Conservation (phyloP, 2,797 vertebrate genomes). For the Merluccius polli region DNA sequence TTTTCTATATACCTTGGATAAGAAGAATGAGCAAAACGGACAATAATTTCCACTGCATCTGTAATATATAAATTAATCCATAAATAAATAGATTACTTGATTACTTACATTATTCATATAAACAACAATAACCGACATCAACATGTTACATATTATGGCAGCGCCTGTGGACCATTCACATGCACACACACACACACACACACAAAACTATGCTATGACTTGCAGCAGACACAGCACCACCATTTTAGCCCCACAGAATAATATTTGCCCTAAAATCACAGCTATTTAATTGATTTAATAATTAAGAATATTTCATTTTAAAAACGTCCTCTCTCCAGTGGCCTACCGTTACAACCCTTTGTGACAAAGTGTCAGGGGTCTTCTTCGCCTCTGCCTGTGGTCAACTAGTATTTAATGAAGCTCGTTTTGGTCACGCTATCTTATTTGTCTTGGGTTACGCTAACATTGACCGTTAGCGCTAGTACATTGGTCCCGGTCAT, state of each 20-base stretch:
- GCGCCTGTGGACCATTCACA: not conserved
- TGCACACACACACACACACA: too few species aligned
- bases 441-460: slow-evolving; percentile 53
- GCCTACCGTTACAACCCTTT: not conserved
- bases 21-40: slow-evolving; percentile 46
- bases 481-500: slow-evolving; percentile 37
- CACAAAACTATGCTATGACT: not conserved
- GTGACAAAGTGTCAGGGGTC: slow-evolving; percentile 20
- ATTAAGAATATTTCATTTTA: not conserved
- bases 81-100: not conserved
- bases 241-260: not conserved
- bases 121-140: not conserved
- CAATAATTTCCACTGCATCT: slow-evolving; percentile 47
- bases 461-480: not conserved
- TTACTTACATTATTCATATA: not conserved
- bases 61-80: slow-evolving; percentile 4
- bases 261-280: not conserved
- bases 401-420: slow-evolving; percentile 45
- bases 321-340: not conserved
- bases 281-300: not conserved
- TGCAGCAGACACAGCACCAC: not conserved
- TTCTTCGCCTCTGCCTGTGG: slow-evolving; percentile 43
- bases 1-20: slow-evolving; percentile 53
- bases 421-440: slow-evolving; percentile 33
- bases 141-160: not conserved